Conservation (phyloP, 2,797 vertebrate species). For the Simalia tracyae region DNA sequence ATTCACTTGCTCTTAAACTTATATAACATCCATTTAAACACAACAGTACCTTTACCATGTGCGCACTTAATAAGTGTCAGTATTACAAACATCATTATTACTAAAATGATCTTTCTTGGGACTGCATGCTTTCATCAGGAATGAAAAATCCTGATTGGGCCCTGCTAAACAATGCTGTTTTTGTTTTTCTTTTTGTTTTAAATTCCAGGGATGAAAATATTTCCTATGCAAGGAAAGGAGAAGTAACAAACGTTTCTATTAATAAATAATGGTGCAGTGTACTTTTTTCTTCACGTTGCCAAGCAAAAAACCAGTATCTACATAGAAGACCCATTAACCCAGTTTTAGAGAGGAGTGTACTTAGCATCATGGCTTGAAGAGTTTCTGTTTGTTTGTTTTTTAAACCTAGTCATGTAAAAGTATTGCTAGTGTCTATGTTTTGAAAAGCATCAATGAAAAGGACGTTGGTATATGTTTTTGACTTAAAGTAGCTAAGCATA, state of each 20-base stretch:
- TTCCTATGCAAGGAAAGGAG: not conserved
- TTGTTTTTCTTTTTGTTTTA: not conserved
- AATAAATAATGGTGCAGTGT: not conserved
- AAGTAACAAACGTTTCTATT: not conserved
- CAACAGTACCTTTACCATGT: not conserved
- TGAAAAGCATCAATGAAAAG: not conserved
- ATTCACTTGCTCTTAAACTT: conserved; percentile 44
- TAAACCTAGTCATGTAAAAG: not conserved
- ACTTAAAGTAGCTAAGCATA: not conserved
- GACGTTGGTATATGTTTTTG: not conserved
- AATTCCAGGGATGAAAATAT: not conserved
- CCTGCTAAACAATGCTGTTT: not conserved
- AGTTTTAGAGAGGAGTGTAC: not conserved
- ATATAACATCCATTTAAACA: not conserved
- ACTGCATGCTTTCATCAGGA: conserved; percentile 31
- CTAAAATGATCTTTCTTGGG: conserved; percentile 22
- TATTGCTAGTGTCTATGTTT: not conserved
- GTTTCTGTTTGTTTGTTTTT: not conserved
- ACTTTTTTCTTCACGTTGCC: not conserved
- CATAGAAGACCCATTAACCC: not conserved
- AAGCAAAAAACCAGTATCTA: not conserved
- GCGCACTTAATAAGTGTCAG: conserved; percentile 41
- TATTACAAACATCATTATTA: conserved; percentile 42
- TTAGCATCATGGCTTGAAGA: not conserved
- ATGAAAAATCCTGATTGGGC: conserved; percentile 12